Percentiles rank a stretch among this genome's conserved stretches.
These are phyloP conservation scores for Pseudorhombus dupliciocellatus DNA, from an alignment of 2,113 vertebrate species.

Conservation along the genomic window DNA sequence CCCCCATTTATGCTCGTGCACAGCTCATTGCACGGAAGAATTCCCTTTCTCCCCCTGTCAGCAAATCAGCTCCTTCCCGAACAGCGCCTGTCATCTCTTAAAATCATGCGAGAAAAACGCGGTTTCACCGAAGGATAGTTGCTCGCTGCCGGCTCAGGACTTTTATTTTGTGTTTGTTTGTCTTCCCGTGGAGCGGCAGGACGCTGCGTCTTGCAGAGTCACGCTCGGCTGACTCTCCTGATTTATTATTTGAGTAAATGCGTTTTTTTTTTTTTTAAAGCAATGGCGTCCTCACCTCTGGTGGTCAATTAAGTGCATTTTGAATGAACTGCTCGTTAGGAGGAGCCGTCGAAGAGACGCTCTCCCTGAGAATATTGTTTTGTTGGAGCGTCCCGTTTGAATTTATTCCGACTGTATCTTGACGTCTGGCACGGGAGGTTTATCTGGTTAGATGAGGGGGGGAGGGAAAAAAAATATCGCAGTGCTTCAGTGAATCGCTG, in stretches of 20 bases:
- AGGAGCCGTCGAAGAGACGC: slow-evolving; percentile 36
- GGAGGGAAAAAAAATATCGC: slow-evolving; percentile 22
- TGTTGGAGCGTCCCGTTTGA: slow-evolving; percentile 9
- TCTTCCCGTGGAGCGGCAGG: slow-evolving; percentile 17
- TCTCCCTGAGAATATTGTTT: slow-evolving; percentile 40
- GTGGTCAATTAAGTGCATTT: slow-evolving; percentile 50
- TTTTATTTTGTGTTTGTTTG: slow-evolving; percentile 4
- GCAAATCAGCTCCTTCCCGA: slow-evolving; percentile 52
- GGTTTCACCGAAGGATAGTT: slow-evolving; percentile 25
- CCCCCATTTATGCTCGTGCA: background rate
- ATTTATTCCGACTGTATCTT: slow-evolving; percentile 9
- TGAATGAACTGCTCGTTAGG: slow-evolving; percentile 47
- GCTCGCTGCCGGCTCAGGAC: slow-evolving; percentile 29
- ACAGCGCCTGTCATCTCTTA: slow-evolving; percentile 55
- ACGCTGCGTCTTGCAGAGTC: slow-evolving; percentile 5
- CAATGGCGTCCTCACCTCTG: slow-evolving; percentile 31
- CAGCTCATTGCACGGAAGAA: background rate
- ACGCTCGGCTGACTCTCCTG: slow-evolving; percentile 19
- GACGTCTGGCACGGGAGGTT: background rate
- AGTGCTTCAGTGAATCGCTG: slow-evolving; percentile 17
- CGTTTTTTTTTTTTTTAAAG: slow-evolving; percentile 43
- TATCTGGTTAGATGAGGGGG: slow-evolving; percentile 34
- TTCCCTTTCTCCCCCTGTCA: slow-evolving; percentile 47
- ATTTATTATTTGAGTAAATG: slow-evolving; percentile 22
- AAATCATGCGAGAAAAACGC: slow-evolving; percentile 38